Conservation (phyloP, 2,888 invertebrate genomes). For the Amphiduros pacificus region DNA sequence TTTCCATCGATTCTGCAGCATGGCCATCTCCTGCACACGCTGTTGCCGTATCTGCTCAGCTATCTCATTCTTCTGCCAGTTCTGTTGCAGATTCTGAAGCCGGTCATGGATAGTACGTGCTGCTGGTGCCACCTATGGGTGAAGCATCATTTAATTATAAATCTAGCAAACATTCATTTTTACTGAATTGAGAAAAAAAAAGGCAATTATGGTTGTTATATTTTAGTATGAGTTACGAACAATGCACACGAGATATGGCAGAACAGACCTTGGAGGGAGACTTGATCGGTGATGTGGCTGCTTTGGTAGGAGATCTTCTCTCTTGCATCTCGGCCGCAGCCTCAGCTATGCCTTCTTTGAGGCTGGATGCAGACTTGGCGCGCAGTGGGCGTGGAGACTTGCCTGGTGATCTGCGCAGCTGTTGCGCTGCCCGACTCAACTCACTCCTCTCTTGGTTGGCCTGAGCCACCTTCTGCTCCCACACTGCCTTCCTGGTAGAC, state of each 20-base stretch:
- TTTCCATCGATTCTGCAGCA: conserved; percentile 53
- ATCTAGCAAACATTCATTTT: too few relatives aligned
- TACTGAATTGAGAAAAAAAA: too few relatives aligned
- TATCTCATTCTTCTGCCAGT: conserved; percentile 44
- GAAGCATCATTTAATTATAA: background rate
- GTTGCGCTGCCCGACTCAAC: conserved; percentile 23
- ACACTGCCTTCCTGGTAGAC: conserved; percentile 50
- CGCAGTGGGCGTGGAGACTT: background rate
- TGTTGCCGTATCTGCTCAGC: conserved; percentile 51
- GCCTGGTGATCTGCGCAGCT: background rate
- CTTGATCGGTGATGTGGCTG: conserved; percentile 2
- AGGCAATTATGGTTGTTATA: too few relatives aligned
- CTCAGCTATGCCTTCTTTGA: background rate
- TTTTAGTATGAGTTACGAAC: too few relatives aligned
- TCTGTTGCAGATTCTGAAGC: conserved; percentile 43
- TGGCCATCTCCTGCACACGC: conserved; percentile 53
- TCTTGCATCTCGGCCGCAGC: background rate
- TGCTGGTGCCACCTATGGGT: conserved; percentile 41
- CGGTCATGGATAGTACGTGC: conserved; percentile 54
- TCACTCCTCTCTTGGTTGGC: conserved; percentile 49
- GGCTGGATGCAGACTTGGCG: too few relatives aligned
- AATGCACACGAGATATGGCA: background rate
- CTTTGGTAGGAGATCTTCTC: background rate
- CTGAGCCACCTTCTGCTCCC: conserved; percentile 50
- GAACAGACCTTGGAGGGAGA: conserved; percentile 8